Evolutionary conservation across 2,888 invertebrate genomes (phyloP).

Genomic region (Drosophila paramelanica): DNA sequence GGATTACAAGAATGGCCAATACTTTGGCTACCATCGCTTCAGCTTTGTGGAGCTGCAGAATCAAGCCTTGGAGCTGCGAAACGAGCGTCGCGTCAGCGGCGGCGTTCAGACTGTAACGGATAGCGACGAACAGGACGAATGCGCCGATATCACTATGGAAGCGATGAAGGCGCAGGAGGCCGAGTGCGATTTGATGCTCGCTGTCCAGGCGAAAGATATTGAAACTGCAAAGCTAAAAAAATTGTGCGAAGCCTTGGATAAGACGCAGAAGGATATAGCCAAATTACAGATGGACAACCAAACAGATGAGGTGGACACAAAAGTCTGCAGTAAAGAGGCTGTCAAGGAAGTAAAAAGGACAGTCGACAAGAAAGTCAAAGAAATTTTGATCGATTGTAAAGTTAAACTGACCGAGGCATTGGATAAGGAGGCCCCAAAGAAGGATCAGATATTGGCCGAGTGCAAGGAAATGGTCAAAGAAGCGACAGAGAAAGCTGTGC

Average conservation of each 20-base stretch:
- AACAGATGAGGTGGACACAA: background rate
- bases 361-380: conserved; percentile 8
- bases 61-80: conserved; percentile 60
- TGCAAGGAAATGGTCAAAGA: conserved; percentile 16
- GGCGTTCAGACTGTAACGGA: conserved; percentile 34
- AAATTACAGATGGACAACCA: conserved; percentile 4
- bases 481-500: background rate
- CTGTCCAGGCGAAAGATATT: conserved; percentile 33
- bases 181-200: conserved; percentile 44
- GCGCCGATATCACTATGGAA: conserved; percentile 20
- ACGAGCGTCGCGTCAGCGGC: conserved; percentile 37
- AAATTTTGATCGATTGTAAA: conserved; percentile 17
- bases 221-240: conserved; percentile 18
- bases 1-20: conserved; percentile 79
- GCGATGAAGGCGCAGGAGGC: conserved; percentile 37
- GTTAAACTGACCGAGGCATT: background rate
- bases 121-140: conserved; percentile 29
- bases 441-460: background rate
- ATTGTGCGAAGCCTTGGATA: conserved; percentile 13
- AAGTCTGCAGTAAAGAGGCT: background rate
- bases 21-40: conserved; percentile 82
- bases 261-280: conserved; percentile 15
- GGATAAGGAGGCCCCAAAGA: background rate
- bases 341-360: background rate
- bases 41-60: conserved; percentile 68